These are phyloP conservation scores for Orchesellides sinensis DNA, from an alignment of 2,888 invertebrate species.

Conservation along the genomic window DNA sequence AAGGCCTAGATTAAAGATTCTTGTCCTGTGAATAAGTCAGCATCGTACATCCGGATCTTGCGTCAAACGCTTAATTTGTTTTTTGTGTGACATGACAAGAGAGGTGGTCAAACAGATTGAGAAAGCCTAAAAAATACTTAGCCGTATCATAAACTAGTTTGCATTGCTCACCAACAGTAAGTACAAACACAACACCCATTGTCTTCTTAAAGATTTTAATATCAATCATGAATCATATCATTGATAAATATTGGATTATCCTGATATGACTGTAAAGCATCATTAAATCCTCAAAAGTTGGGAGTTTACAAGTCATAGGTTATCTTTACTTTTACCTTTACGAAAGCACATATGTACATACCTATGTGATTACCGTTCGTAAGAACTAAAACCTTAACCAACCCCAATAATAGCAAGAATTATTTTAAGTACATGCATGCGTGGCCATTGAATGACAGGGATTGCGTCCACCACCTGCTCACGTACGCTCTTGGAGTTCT, in stretches of 20 bases:
- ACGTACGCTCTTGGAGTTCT: constrained; percentile 7
- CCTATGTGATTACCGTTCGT: no score
- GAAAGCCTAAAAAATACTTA: neutral
- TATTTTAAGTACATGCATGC: constrained; percentile 58
- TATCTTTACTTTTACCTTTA: no score
- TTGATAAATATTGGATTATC: no score
- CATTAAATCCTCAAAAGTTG: no score
- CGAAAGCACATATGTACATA: no score
- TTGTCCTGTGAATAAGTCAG: neutral
- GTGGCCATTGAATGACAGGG: constrained; percentile 50
- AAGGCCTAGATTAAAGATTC: neutral
- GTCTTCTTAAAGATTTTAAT: no score
- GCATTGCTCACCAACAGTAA: no score
- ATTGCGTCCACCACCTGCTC: constrained; percentile 11
- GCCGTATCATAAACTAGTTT: neutral
- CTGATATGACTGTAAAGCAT: no score
- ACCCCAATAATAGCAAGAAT: constrained; percentile 54
- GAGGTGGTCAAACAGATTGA: neutral
- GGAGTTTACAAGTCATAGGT: no score
- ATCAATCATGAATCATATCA: no score
- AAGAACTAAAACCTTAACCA: constrained; percentile 26
- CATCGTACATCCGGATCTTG: constrained; percentile 18
- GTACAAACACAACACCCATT: no score
- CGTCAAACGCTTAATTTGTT: neutral
- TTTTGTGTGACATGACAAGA: neutral